A percentile compares a stretch with the other conserved stretches of the same genome.
Evolutionary conservation across 1,140 invertebrate species (phyloP).

Genomic region (Campoletis sonorensis): DNA sequence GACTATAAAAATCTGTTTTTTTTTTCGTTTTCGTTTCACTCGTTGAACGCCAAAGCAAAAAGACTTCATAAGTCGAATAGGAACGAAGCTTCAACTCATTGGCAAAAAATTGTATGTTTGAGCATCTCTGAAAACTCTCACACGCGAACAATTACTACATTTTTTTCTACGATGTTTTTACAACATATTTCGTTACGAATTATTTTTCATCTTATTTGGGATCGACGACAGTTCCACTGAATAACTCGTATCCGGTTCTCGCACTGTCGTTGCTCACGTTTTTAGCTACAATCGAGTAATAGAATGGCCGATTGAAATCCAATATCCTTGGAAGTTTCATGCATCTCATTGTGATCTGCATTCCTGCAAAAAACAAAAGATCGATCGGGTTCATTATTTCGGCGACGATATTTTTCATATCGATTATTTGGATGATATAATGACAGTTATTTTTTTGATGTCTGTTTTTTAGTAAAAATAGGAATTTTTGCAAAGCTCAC

Average conservation of each 20-base stretch:
- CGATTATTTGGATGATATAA: not conserved
- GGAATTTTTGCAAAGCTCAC: too few relatives aligned
- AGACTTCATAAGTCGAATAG: too few relatives aligned
- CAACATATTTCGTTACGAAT: not conserved
- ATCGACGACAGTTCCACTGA: slow-evolving; percentile 28
- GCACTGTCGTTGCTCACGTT: not conserved
- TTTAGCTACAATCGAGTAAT: slow-evolving; percentile 47
- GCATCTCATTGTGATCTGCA: not conserved
- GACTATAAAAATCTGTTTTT: not conserved
- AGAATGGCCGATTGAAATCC: slow-evolving; percentile 51
- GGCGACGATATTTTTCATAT: not conserved
- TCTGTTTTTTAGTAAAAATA: not conserved
- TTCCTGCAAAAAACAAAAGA: slow-evolving; percentile 40
- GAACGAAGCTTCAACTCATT: too few relatives aligned
- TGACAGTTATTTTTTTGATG: not conserved
- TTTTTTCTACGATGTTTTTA: not conserved
- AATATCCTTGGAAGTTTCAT: not conserved
- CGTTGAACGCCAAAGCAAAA: too few relatives aligned
- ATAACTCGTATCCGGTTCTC: not conserved
- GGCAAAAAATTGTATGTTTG: too few relatives aligned
- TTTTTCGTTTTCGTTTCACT: not conserved
- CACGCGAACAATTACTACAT: too few relatives aligned
- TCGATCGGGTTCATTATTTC: not conserved
- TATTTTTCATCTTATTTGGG: not conserved
- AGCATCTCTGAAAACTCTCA: too few relatives aligned